Percentiles rank a stretch among this genome's conserved stretches.
These are phyloP conservation scores for Diploscapter pachys DNA, from an alignment of 1,140 invertebrate genomes.

Conservation along the genomic window DNA sequence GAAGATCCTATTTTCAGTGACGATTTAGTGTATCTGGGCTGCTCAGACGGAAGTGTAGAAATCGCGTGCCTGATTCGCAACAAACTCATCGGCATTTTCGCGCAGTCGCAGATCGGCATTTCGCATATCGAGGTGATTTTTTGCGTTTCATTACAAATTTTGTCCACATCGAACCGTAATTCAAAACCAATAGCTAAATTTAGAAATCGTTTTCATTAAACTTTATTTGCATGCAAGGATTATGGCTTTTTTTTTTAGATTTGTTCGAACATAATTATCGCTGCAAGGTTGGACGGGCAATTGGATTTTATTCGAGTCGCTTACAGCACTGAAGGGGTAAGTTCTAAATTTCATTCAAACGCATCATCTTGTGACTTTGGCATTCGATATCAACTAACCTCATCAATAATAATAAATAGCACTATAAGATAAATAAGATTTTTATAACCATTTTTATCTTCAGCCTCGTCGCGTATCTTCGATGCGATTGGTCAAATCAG, in stretches of 20 bases:
- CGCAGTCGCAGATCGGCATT: constrained; percentile 22
- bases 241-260: neutral
- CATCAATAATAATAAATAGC: too few species aligned
- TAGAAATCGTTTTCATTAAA: too few species aligned
- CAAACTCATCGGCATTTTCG: constrained; percentile 33
- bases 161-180: neutral
- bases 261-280: constrained; percentile 1
- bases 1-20: too few species aligned
- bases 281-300: constrained; percentile 26
- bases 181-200: too few species aligned
- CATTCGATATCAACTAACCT: too few species aligned
- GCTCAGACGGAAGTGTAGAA: constrained; percentile 36
- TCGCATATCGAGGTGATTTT: constrained; percentile 31
- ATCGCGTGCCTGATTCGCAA: constrained; percentile 22
- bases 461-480: too few species aligned
- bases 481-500: too few species aligned
- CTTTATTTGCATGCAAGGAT: too few species aligned
- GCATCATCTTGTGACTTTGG: too few species aligned
- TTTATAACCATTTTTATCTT: too few species aligned
- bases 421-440: too few species aligned
- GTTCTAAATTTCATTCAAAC: too few species aligned
- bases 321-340: neutral
- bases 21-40: constrained; percentile 2
- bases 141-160: constrained; percentile 1
- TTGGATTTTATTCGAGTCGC: constrained; percentile 21